Conservation (phyloP, 1,140 invertebrate species). For the Andricus grossulariae region DNA sequence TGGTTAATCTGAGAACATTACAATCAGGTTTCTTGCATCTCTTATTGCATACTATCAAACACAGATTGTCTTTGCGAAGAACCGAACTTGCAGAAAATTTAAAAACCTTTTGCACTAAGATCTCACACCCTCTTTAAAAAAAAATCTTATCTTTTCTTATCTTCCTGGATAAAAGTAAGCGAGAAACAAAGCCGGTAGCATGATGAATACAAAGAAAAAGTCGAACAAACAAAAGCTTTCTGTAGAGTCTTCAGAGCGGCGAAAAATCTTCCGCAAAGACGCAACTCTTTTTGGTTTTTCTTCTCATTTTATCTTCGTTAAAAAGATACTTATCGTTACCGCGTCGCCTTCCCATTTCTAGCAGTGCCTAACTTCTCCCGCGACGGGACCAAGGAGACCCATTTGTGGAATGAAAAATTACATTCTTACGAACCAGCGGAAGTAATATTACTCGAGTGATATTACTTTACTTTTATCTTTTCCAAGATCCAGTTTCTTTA, state of each 20-base stretch:
- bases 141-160: not conserved
- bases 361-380: constrained; percentile 6
- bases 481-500: no score
- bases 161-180: not conserved
- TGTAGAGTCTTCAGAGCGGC: constrained; percentile 1
- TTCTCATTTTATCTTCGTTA: constrained; percentile 21
- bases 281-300: not conserved
- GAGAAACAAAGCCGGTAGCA: constrained; percentile 5
- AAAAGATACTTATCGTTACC: constrained; percentile 29
- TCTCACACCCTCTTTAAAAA: not conserved
- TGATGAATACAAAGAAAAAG: constrained; percentile 16
- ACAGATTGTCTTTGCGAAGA: no score
- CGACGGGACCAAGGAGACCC: constrained; percentile 9
- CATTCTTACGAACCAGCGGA: constrained; percentile 8
- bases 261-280: constrained; percentile 4
- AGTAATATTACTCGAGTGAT: constrained; percentile 26
- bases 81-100: no score
- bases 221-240: not conserved
- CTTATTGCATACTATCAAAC: no score
- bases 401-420: constrained; percentile 25
- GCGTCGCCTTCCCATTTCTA: not conserved
- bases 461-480: not conserved
- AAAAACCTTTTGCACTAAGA: no score
- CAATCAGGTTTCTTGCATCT: no score
- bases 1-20: no score